Percentiles rank a stretch among this genome's conserved stretches.
phyloP scores from a whole-genome alignment of 2,113 vertebrate species.

The Morone chrysops region DNA sequence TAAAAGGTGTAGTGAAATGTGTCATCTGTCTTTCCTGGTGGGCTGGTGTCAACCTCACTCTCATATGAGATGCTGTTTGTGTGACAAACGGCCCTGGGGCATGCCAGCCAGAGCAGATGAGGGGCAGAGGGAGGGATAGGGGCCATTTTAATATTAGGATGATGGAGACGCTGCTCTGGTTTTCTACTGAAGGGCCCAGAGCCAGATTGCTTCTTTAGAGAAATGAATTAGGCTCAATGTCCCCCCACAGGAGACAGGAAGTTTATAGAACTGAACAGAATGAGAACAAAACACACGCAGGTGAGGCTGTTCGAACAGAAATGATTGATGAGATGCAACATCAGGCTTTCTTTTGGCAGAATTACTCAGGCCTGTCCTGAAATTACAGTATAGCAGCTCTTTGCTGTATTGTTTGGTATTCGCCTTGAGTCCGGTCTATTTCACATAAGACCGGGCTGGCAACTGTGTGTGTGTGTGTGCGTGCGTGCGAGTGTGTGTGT shows the following conservation, averaged over 20 bases:
- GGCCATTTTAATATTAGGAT: conserved; percentile 76
- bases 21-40: conserved; percentile 60
- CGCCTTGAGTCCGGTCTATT: conserved; percentile 50
- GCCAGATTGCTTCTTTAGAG: conserved; percentile 65
- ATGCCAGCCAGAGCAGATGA: conserved; percentile 50
- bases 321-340: conserved; percentile 68
- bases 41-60: conserved; percentile 56
- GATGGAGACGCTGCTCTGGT: conserved; percentile 65
- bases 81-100: conserved; percentile 66
- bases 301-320: conserved; percentile 38
- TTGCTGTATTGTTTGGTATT: conserved; percentile 48
- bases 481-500: neutral
- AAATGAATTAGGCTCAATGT: conserved; percentile 63
- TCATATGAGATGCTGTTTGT: conserved; percentile 53
- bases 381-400: conserved; percentile 46
- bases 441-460: conserved; percentile 50
- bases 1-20: conserved; percentile 58
- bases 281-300: conserved; percentile 43
- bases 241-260: conserved; percentile 47
- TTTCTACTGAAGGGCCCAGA: conserved; percentile 51
- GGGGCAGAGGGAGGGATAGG: conserved; percentile 43
- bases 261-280: conserved; percentile 51
- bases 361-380: conserved; percentile 51
- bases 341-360: conserved; percentile 59
- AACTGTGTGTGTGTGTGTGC: neutral